Base-by-base conservation (phyloP, 2,797 vertebrate species). In the Varecia variegata region DNA sequence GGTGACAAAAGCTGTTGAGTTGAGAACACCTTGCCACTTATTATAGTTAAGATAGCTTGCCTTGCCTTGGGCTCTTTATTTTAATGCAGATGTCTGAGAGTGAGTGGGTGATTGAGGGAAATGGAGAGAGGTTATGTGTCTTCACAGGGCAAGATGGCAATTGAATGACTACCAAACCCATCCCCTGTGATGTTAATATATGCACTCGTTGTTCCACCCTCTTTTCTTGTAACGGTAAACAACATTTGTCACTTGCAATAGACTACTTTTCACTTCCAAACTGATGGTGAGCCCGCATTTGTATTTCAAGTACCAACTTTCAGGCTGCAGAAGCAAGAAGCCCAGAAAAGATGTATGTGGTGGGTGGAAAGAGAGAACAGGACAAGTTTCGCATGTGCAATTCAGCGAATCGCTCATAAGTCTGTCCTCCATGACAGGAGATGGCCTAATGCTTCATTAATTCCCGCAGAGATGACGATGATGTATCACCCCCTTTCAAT, bases 361-460 rank as follows among this genome's bases (percentile, higher is more conserved):
- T 88, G 90, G 56, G 92, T 56, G 87, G 97, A 86, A 97, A 90
- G 95, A 93, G 89, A 96, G 97, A 95, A 85, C 76, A 88, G 96
- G 95, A 98, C 95, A 96, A 97, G 94, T 15, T 96, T 97, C 18
- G 65, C 93, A 74, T 97, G 96, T 96, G 93, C 96, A 97, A 56
- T 98, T 96, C 95, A 32, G 94, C 70, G 88, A 96, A 98, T 98
- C 96, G n/a, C 97, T 98, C 98, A 97, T 98, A 98, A 88, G 96
- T 97, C 98, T 98, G 98, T 97, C 97, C 96, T 98, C 97, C 96
- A 97, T 98, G 98, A 98, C 98, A 98, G 97, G 97, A 98, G 98
- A 98, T 97, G 97, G 98, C 98, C 98, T 97, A 98, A 98, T 98
- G 98, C 96, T 95, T 98, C 98, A 98, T 98, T 98, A 98, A 98